Conservation (phyloP, 2,113 vertebrate genomes). For the Oreochromis tanganicae region DNA sequence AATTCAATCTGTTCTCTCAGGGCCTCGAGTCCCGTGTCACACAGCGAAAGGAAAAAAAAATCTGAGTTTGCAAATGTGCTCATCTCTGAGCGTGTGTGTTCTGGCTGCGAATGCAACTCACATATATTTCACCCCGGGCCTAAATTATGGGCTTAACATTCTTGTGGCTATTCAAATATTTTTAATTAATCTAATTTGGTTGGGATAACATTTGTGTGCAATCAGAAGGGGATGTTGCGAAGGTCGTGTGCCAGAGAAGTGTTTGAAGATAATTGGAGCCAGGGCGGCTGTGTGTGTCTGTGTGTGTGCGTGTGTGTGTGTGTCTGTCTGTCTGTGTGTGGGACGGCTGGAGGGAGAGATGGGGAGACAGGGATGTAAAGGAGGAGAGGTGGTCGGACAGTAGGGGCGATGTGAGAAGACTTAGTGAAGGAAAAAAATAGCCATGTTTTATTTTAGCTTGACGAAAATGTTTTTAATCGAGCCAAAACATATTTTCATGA, state of each 20-base stretch:
- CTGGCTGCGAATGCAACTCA: constrained; percentile 42
- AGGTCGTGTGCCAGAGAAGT: constrained; percentile 73
- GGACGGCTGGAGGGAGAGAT: constrained; percentile 53
- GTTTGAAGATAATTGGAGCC: constrained; percentile 79
- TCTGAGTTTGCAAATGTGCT: constrained; percentile 21
- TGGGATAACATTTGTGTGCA: constrained; percentile 77
- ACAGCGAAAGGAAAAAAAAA: background rate
- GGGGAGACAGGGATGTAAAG: constrained; percentile 52
- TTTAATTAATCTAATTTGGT: constrained; percentile 78
- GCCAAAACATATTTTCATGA: background rate
- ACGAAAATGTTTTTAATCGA: background rate
- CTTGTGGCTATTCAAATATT: constrained; percentile 76
- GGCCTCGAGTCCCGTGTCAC: constrained; percentile 29
- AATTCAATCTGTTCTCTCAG: constrained; percentile 5
- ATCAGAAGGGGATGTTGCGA: constrained; percentile 74
- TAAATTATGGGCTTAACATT: constrained; percentile 73
- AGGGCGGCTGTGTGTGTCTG: constrained; percentile 49
- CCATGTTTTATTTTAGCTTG: background rate
- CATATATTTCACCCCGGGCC: constrained; percentile 56
- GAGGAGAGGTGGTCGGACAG: constrained; percentile 50
- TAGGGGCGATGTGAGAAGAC: background rate
- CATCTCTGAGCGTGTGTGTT: constrained; percentile 39
- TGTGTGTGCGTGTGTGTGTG: background rate
- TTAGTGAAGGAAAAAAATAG: background rate
- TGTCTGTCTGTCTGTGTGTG: constrained; percentile 36